Base-by-base conservation (phyloP, 2,888 invertebrate species). In the Troilus luridus region DNA sequence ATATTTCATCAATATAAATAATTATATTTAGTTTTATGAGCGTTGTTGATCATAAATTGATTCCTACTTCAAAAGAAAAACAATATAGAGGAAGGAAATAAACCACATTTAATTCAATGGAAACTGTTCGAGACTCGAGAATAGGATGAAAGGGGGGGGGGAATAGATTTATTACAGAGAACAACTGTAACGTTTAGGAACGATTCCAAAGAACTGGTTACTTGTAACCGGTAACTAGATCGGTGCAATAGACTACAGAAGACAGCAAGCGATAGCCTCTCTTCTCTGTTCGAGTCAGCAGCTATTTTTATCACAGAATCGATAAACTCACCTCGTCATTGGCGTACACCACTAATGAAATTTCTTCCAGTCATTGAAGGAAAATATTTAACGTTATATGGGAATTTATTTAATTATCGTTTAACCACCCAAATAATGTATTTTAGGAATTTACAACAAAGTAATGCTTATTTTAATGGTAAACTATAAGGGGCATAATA, bases 301-400 rank as follows among this genome's bases (percentile, higher is more conserved):
- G 27, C 72, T 77, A 77, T 77, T 77, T 77, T 77, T 77, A 77
- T 77, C 72, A 17, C 9, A 27, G 17, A 77, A 77, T 77, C 72
- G 72, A 77, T 77, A 77, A 0, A 5, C 27, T 41, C 19, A 41
- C 72, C 72, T 77, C 17, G 7, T 7, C 9, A 77, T 27, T 77
- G 17, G 0, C 72, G 19, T 6, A 14, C 27, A 41, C 8, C 5
- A 12, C 67, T 77, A 77, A 77, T 77, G 17, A 77, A 17, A 41
- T 77, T 41, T 41, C 11, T 67, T 67, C 14, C 7, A 14, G 11
- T 5, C 24, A 67, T 6, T 12, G 24, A 14, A 24, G 0, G 12
- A 67, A 67, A 67, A 24, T 0, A 67, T 67, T n/a, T 11, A 67
- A 67, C 10, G 11, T 24, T 0, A 67, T 24, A 67, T 24, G 12